Evolutionary conservation across 30 jellyfish, hydroid and myxozoan species (phyloP).

Genomic region (Hydractinia symbiolongicarpus): DNA sequence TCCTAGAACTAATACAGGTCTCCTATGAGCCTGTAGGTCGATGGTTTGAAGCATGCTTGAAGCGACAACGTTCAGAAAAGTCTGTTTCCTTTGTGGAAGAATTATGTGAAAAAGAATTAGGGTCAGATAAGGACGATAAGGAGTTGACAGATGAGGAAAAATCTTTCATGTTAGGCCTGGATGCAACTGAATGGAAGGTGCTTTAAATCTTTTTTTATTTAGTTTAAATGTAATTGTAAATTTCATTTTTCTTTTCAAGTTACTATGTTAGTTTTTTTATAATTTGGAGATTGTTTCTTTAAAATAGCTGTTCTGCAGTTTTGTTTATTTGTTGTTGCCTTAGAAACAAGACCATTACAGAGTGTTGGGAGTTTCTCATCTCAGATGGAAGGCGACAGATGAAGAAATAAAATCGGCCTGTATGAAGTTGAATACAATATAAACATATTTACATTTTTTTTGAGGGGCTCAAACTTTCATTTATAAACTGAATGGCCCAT

Average conservation of each 20-base stretch:
- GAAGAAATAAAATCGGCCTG: constrained; percentile 88
- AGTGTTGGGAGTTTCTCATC: constrained; percentile 58
- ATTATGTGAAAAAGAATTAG: constrained; percentile 33
- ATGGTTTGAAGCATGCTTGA: constrained; percentile 81
- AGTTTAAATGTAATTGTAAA: background rate
- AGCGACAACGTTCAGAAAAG: constrained; percentile 61
- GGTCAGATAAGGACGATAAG: constrained; percentile 41
- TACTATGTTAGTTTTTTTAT: too few relatives aligned
- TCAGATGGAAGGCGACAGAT: constrained; percentile 77
- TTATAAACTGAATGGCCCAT: too few relatives aligned
- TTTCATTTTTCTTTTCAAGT: background rate
- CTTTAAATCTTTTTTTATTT: background rate
- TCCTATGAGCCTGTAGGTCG: constrained; percentile 96
- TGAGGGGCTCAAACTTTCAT: too few relatives aligned
- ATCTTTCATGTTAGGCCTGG: constrained; percentile 60
- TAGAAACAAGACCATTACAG: constrained; percentile 94
- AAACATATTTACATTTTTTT: too few relatives aligned
- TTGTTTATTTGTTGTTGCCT: too few relatives aligned
- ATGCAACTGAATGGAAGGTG: constrained; percentile 80
- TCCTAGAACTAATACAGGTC: constrained; percentile 7
- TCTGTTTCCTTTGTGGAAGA: constrained; percentile 61
- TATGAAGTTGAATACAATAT: constrained; percentile 23
- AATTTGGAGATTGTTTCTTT: too few relatives aligned
- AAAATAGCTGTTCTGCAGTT: too few relatives aligned
- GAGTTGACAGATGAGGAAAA: constrained; percentile 64